Evolutionary conservation across 2,797 vertebrate species (phyloP), one percentile per base, ranked within the genome.

Genomic region (Amazona ochrocephala): DNA sequence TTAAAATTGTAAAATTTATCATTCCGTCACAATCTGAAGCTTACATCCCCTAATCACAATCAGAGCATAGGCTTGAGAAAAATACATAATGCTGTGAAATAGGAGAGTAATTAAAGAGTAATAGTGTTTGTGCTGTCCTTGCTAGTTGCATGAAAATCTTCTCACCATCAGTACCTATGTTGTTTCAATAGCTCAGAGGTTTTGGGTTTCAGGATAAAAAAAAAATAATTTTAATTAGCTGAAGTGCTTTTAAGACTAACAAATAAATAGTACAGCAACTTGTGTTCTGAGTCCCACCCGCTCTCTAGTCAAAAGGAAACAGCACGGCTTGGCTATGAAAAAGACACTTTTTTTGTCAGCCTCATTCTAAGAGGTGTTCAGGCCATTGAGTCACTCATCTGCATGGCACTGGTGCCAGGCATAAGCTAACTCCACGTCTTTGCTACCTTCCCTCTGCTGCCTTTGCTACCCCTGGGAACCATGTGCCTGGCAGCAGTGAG

Each of bases 401-500:
- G 16, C 24, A 23, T 21, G 30, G 73, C 9, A 7, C 0, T 56
- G 54, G 37, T 70, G 24, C 10, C 79, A 90, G 60, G 13, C 27
- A 85, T 20, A 32, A 84, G 39, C 23, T 58, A 44, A 32, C 12
- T 51, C 29, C 22, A 48, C 2, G 6, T 8, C 42, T 84, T 64
- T 73, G 6, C 16, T 83, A n/a, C 11, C 7, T 67, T 70, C 20
- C 16, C 32, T 78, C 48, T 70, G 27, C 16, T 78, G 21, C 11
- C n/a, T 75, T 79, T 85, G 14, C 27, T 84, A 3, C 13, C 3
- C 0, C 37, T 29, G 30, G 34, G n/a, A 77, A 20, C 29, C 15
- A 3, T 11, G 3, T 7, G 5, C 14, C 32, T 26, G 34, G 10
- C 30, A 79, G 42, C 87, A 39, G 6, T 1, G 0, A 62, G 19